Base-by-base conservation (phyloP, 2,888 invertebrate species). In the Drosophila merina region DNA sequence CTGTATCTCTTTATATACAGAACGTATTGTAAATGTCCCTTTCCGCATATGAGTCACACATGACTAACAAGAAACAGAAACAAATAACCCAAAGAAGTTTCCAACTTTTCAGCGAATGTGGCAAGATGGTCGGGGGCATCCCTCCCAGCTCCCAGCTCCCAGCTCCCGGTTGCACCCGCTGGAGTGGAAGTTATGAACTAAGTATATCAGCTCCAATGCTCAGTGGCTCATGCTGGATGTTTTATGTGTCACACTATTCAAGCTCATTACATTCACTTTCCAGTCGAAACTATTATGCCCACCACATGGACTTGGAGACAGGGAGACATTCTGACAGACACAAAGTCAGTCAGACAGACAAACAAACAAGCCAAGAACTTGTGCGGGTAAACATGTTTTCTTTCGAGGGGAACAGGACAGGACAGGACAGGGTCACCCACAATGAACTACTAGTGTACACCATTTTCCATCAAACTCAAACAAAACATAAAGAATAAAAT, bases 401-500 rank as follows among this genome's bases (percentile, higher is more conserved):
- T 56, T 48, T 12, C 30, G 26, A 20, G 4, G 20, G 45, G 48
- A 38, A 12, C 9, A 25, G 14, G 12, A 36, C 12, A 42, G 48
- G 26, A 12, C 9, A 25, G 14, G 12, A 36, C 12, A 42, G 48
- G 26, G 47, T 42, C 47, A 38, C 20, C 42, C 64, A 69, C 76
- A 62, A 60, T 49, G 42, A 57, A 49, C 60, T 51, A 75, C 59
- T 66, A 60, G 68, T 57, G 42, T 30, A 57, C 44, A 68, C 56
- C 64, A 62, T 66, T 73, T 57, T 62, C 69, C 68, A 84, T 59
- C 72, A 82, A 80, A 85, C 66, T 79, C 79, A 85, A 85, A 85
- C 76, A 81, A 77, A 75, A 82, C 69, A 67, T 62, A 66, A 71
- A 79, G 77, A 83, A 83, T 86, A 83, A 81, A 81, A 83, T 86